phyloP scores from a whole-genome alignment of 92 coral and sea anemone genomes.

The Siderastrea siderea region DNA sequence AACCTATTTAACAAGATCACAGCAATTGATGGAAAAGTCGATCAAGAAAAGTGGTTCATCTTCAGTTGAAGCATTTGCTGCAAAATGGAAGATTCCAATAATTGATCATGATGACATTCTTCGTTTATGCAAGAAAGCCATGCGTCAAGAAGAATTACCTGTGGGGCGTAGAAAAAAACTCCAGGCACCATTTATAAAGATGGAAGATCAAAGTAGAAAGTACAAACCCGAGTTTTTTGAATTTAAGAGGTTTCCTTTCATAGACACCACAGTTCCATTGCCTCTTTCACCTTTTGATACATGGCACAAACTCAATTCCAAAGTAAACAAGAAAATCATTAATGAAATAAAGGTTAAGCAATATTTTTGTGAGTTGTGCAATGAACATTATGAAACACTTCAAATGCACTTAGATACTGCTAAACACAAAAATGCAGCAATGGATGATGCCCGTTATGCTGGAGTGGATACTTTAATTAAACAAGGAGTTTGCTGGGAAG shows the following conservation, averaged over 20 bases:
- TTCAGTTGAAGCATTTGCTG: neutral
- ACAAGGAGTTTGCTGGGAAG: neutral
- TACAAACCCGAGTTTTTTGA: neutral
- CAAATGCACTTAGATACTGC: neutral
- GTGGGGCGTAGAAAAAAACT: neutral
- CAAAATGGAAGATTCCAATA: slow-evolving; percentile 7
- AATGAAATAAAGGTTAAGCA: neutral
- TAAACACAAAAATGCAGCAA: slow-evolving; percentile 6
- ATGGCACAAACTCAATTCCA: neutral
- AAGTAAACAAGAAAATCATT: neutral
- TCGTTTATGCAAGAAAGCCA: neutral
- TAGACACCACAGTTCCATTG: neutral
- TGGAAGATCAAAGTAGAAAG: slow-evolving; percentile 7
- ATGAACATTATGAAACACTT: neutral
- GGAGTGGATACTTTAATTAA: slow-evolving; percentile 6
- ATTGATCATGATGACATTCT: neutral
- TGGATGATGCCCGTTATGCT: slow-evolving; percentile 10
- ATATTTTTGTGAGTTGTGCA: neutral
- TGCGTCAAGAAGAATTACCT: neutral
- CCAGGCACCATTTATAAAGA: neutral
- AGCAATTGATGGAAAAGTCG: neutral
- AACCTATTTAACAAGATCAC: neutral
- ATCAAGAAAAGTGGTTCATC: neutral
- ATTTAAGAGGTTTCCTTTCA: slow-evolving; percentile 5
- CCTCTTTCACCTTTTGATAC: slow-evolving; percentile 6